Evolutionary conservation across 92 coral and sea anemone species (phyloP).

Genomic region (Parazoanthus swiftii): DNA sequence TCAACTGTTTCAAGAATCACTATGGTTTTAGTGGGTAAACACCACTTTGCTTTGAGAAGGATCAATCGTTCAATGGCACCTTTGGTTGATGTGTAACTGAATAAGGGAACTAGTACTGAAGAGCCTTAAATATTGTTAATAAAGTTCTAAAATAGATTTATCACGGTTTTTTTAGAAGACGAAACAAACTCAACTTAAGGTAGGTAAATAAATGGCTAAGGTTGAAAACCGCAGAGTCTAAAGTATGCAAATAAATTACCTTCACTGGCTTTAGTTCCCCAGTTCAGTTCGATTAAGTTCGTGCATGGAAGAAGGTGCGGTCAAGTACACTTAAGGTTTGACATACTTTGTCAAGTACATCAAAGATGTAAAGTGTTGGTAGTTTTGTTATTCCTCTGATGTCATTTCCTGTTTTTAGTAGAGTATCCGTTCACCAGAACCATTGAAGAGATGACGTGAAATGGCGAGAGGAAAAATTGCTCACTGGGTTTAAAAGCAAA

Average conservation of each 20-base stretch:
- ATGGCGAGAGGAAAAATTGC: background rate
- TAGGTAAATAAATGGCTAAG: too few relatives aligned
- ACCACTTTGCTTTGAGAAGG: too few relatives aligned
- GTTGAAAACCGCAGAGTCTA: background rate
- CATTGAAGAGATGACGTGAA: too few relatives aligned
- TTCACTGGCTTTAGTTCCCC: background rate
- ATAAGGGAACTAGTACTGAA: too few relatives aligned
- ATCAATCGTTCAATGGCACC: too few relatives aligned
- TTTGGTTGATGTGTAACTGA: too few relatives aligned
- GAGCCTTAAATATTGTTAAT: too few relatives aligned
- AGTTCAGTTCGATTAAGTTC: too few relatives aligned
- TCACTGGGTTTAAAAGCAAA: too few relatives aligned
- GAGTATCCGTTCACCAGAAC: background rate
- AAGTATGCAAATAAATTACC: background rate
- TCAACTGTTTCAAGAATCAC: background rate
- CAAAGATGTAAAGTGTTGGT: background rate
- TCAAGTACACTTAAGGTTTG: background rate
- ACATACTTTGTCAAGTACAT: background rate
- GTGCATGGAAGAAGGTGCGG: background rate
- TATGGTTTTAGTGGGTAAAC: background rate
- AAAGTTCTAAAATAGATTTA: too few relatives aligned
- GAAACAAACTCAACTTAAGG: too few relatives aligned
- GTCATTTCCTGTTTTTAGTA: background rate
- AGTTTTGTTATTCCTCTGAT: background rate
- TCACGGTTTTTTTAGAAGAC: background rate